Evolutionary conservation across 1,140 invertebrate genomes (phyloP).

Genomic region (Rhyacophila brunnea): DNA sequence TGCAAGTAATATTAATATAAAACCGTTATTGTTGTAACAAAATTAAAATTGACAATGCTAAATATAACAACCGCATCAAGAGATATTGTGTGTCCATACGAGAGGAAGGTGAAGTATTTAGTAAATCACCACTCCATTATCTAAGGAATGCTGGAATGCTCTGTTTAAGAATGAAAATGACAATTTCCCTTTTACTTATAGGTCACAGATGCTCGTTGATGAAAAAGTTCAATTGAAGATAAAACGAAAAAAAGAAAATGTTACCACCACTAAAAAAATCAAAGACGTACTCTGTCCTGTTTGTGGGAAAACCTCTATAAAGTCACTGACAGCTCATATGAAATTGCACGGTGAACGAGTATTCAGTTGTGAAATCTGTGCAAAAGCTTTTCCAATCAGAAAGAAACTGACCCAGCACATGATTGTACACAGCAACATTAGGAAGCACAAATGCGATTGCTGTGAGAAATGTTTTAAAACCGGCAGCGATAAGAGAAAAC

Average conservation of each 20-base stretch:
- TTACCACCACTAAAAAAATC: not conserved
- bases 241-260: not conserved
- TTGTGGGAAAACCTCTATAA: not conserved
- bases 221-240: not conserved
- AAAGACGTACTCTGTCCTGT: not conserved
- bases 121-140: too few species aligned
- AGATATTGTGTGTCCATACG: too few species aligned
- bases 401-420: not conserved
- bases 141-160: too few species aligned
- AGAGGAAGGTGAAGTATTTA: too few species aligned
- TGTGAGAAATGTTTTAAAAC: conserved; percentile 8
- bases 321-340: conserved; percentile 1
- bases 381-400: not conserved
- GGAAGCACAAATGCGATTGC: conserved; percentile 2
- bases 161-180: too few species aligned
- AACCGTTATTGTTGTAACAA: too few species aligned
- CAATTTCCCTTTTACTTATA: too few species aligned
- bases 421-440: not conserved
- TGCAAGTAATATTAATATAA: too few species aligned
- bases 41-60: too few species aligned
- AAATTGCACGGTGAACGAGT: conserved; percentile 1
- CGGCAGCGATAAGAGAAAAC: not conserved
- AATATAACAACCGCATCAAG: too few species aligned
- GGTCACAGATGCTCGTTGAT: too few species aligned
- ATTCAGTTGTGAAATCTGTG: conserved; percentile 6